phyloP scores from a whole-genome alignment of 2,113 vertebrate species.

The Neofelis nebulosa region DNA sequence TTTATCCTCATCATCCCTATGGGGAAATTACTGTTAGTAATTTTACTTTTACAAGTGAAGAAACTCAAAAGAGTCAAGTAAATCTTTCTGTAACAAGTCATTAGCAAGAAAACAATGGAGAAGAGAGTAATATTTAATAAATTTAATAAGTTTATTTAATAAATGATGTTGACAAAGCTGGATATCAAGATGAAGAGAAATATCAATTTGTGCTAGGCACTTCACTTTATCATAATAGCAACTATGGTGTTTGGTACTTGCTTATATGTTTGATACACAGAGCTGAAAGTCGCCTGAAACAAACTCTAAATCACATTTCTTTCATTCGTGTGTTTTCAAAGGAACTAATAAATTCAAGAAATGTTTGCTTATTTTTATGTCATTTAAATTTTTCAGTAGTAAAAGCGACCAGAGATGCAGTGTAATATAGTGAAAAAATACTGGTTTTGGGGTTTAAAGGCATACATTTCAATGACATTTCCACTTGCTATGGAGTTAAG shows the following conservation, averaged over 20 bases:
- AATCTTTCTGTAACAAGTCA: background rate
- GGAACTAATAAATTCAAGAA: conserved; percentile 15
- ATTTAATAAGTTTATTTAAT: background rate
- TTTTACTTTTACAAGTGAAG: background rate
- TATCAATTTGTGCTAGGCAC: background rate
- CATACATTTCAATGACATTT: background rate
- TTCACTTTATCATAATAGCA: background rate
- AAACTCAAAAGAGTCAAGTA: background rate
- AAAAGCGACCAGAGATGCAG: background rate
- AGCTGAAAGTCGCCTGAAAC: background rate
- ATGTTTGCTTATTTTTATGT: background rate
- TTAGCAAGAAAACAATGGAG: background rate
- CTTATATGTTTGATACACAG: background rate
- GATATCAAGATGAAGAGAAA: background rate
- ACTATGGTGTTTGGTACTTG: background rate
- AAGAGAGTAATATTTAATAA: background rate
- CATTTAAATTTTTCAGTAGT: background rate
- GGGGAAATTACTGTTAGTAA: background rate
- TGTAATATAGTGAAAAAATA: background rate
- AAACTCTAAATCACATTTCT: background rate
- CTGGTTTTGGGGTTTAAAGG: background rate
- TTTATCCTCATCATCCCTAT: background rate
- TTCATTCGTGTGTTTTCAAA: background rate
- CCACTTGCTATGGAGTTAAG: background rate
- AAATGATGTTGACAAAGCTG: background rate